Base-by-base conservation (phyloP, 2,797 vertebrate species). In the Sphenodon punctatus region DNA sequence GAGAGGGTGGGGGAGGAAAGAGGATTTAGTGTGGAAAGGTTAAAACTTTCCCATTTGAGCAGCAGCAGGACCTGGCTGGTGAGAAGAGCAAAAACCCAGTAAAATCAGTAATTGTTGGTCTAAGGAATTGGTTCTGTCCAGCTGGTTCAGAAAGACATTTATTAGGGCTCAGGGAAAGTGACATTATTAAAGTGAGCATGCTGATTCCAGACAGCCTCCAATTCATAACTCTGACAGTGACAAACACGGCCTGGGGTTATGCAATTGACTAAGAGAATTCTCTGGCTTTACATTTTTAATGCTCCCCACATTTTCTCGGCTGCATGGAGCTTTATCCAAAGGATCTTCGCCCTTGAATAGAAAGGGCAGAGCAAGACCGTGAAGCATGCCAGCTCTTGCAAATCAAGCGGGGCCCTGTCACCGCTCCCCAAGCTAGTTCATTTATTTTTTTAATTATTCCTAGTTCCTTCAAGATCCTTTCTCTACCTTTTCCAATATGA, bases 211-310 rank as follows among this genome's bases (percentile, higher is more conserved):
- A 42, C 80, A 80, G 88, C 86, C 86, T 81, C 67, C 71, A 36
- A 61, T 80, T 82, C 84, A 92, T 82, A 88, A 81, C 87, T 1
- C 76, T 67, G 84, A 78, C 70, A 81, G 78, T 85, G 60, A 53
- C 85, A 86, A 86, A 90, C 78, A 58, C 16, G 43, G 90, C 89
- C 91, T 17, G 75, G 75, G 93, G 87, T 88, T 30, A 79, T 43
- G 87, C 92, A 17, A 53, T 74, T 70, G 75, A 67, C 91, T 89
- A 4, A 89, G 91, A 90, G 91, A 92, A 90, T 92, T 89, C 89
- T 91, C 86, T 69, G 46, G 90, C 88, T 94, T 90, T 89, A 89
- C 91, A 89, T 93, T 89, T 91, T 89, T 91, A 94, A 91, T 92
- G 88, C 81, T 88, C 77, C 53, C 78, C 46, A 6, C 79, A 6